Conservation (phyloP, 2,888 invertebrate species). For the Hipparchia semele region DNA sequence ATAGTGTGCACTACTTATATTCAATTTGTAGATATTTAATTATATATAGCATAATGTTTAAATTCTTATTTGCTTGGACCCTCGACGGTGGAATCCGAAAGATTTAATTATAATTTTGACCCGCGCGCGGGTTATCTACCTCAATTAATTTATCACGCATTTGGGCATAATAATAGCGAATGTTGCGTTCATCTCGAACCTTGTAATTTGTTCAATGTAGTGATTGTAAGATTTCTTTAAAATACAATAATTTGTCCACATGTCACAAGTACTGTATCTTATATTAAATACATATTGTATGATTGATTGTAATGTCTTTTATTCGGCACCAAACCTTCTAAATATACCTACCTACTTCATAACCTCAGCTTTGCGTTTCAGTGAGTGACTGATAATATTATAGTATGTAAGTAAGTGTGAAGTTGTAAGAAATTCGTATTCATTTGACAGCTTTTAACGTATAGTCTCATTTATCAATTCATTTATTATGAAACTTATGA, state of each 20-base stretch:
- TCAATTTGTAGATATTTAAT: conserved; percentile 83
- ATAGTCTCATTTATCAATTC: too few relatives aligned
- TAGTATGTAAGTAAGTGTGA: too few relatives aligned
- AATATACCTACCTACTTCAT: background rate
- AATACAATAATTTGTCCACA: conserved; percentile 77
- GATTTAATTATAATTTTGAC: conserved; percentile 71
- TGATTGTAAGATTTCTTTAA: conserved; percentile 68
- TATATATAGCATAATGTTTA: conserved; percentile 82
- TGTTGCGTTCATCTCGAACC: conserved; percentile 69
- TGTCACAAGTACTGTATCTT: conserved; percentile 83
- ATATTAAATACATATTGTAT: conserved; percentile 83
- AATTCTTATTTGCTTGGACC: conserved; percentile 78
- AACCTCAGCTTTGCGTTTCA: too few relatives aligned
- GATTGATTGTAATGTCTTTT: conserved; percentile 76
- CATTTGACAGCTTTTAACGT: too few relatives aligned
- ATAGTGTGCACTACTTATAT: conserved; percentile 78
- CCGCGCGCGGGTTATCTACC: conserved; percentile 79
- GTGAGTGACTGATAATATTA: too few relatives aligned
- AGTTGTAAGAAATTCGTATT: too few relatives aligned
- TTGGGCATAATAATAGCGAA: conserved; percentile 80
- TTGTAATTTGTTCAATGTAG: conserved; percentile 76
- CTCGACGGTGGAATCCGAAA: conserved; percentile 69
- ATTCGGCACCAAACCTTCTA: conserved; percentile 45
- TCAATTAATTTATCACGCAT: conserved; percentile 83
- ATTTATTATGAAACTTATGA: too few relatives aligned